Conservation (phyloP, 2,113 vertebrate species). For the Galemys pyrenaicus region DNA sequence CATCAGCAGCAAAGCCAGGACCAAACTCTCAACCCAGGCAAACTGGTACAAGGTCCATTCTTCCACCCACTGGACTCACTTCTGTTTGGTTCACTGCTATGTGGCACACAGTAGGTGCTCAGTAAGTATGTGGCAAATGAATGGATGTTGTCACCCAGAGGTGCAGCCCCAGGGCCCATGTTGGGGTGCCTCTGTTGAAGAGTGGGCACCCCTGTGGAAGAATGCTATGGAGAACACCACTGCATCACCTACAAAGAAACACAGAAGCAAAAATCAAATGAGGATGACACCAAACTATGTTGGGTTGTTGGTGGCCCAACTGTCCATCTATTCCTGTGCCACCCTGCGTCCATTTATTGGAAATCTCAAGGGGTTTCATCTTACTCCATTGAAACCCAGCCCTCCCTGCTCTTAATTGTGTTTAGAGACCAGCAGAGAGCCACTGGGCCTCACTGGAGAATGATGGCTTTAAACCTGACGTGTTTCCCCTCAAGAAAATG, state of each 20-base stretch:
- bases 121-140: not conserved
- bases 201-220: no score
- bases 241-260: not conserved
- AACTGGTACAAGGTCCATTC: not conserved
- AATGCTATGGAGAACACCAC: not conserved
- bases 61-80: accelerated
- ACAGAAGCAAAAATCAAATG: not conserved
- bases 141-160: not conserved
- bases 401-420: not conserved
- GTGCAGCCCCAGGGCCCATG: not conserved
- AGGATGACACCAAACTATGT: not conserved
- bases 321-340: not conserved
- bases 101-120: not conserved
- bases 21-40: not conserved
- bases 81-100: not conserved
- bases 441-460: not conserved
- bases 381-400: not conserved
- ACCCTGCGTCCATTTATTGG: not conserved
- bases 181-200: not conserved
- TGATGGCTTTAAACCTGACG: not conserved
- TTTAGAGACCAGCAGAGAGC: conserved; percentile 40
- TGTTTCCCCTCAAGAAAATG: conserved; percentile 10
- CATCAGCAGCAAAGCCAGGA: not conserved
- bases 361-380: not conserved
- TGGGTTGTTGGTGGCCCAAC: not conserved